Evolutionary conservation across 2,888 invertebrate species (phyloP), one percentile per base, ranked within the genome.

Genomic region (Epinotia ramella): DNA sequence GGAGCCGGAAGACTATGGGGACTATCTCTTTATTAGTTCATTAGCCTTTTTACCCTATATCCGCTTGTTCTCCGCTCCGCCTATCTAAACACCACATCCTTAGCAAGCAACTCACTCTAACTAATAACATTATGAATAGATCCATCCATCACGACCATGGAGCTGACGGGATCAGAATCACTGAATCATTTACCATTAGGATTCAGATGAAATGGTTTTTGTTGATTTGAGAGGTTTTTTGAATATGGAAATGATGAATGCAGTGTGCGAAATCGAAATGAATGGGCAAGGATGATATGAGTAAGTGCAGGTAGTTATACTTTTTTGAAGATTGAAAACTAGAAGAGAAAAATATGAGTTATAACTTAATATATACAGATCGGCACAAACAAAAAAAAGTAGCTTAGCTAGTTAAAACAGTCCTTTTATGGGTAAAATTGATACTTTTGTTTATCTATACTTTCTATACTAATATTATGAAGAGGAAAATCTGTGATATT

Each of bases 71-170:
- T n/a, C n/a, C 72, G 65, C 59, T 65, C 56, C 63, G 69, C 69
- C 13, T 9, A 49, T 24, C 7, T 3, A 49, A 69, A 20, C 2
- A 16, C 24, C 64, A 57, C 57, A 5, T 20, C 69, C 63, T 44
- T 28, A 16, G n/a, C 11, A 28, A 80, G 80, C 82, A 83, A 82
- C 82, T 81, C 79, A 81, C 79, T 80, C 79, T 79, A 81, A 82
- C 83, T 87, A 87, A 87, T 86, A 87, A 84, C 82, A 82, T 84
- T 84, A 84, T 84, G 85, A 86, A 87, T 86, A 82, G 83, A 81
- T 79, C 73, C 78, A 78, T 77, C 78, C 69, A 78, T 78, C 78
- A 78, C 71, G 63, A 49, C 60, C 46, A 28, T 63, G 65, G 56
- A 20, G 73, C 77, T 67, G 77, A 69, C 77, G 68, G 78, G 84